Conservation (phyloP, 2,888 invertebrate species). For the Ormyrus labotus region DNA sequence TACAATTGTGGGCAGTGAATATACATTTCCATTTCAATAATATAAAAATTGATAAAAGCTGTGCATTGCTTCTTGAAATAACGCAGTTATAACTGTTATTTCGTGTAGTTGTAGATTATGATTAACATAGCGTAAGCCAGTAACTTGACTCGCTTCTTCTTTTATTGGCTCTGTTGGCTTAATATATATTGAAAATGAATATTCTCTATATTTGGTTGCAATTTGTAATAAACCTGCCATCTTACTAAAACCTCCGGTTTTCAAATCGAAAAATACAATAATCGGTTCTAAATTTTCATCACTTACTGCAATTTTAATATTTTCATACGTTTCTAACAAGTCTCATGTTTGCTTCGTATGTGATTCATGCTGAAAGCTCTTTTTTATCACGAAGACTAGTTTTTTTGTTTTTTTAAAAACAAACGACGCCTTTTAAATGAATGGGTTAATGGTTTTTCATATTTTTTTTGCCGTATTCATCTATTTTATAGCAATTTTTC, state of each 20-base stretch:
- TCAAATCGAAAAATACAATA: constrained; percentile 22
- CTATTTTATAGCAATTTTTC: background rate
- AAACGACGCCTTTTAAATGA: constrained; percentile 5
- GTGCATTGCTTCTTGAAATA: constrained; percentile 1
- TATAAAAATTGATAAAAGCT: constrained; percentile 18
- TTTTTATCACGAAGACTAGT: background rate
- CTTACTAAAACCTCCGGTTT: constrained; percentile 20
- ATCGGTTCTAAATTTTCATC: background rate
- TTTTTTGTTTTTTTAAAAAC: constrained; percentile 9
- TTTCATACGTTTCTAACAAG: background rate
- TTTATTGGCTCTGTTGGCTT: constrained; percentile 24
- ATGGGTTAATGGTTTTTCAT: background rate
- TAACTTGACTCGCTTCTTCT: constrained; percentile 19
- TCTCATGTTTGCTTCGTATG: background rate
- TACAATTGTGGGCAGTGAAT: constrained; percentile 46
- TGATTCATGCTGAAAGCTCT: background rate
- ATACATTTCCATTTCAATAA: constrained; percentile 35
- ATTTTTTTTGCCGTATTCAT: background rate
- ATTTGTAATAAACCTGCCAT: constrained; percentile 51
- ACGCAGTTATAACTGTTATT: constrained; percentile 1
- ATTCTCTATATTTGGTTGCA: constrained; percentile 31
- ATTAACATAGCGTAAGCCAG: background rate
- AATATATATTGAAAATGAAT: constrained; percentile 36
- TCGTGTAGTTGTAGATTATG: background rate
- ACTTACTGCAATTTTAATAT: background rate